Percentiles rank a stretch among this genome's conserved stretches.
Evolutionary conservation across 1,140 invertebrate genomes (phyloP).

Genomic region (Diuraphis noxia): DNA sequence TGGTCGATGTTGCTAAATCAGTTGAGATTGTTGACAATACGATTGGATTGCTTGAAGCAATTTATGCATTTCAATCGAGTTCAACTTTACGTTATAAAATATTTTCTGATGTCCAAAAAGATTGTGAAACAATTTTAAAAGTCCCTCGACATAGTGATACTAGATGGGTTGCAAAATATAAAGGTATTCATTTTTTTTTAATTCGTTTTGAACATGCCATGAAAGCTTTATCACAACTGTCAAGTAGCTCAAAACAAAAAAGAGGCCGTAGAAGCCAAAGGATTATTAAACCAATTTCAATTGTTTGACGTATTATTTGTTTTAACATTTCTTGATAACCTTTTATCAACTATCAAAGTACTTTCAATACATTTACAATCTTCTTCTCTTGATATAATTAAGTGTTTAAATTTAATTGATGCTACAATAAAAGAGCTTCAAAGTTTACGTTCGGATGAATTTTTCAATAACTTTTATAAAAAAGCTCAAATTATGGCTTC

Average conservation of each 20-base stretch:
- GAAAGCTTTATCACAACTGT: not conserved
- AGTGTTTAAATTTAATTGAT: too few species aligned
- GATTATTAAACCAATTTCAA: too few species aligned
- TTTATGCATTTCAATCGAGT: conserved; percentile 7
- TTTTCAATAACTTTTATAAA: not conserved
- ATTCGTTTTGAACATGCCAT: not conserved
- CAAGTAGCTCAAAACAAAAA: not conserved
- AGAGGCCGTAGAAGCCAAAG: not conserved
- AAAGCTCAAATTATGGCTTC: not conserved
- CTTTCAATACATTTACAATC: too few species aligned
- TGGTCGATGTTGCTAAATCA: conserved; percentile 18
- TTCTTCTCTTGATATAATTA: too few species aligned
- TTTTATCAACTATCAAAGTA: too few species aligned
- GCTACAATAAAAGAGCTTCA: not conserved
- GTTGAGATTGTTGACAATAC: not conserved
- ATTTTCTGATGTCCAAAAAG: not conserved
- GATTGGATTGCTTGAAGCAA: conserved; percentile 6
- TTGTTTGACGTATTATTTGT: not conserved
- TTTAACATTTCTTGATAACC: not conserved
- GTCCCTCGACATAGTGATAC: not conserved
- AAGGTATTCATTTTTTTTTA: not conserved
- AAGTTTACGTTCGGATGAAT: not conserved
- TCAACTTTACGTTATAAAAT: conserved; percentile 4
- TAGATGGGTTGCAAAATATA: not conserved
- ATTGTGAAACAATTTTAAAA: not conserved